Conservation (phyloP, 1,140 invertebrate genomes). For the Venustaconcha ellipsiformis region DNA sequence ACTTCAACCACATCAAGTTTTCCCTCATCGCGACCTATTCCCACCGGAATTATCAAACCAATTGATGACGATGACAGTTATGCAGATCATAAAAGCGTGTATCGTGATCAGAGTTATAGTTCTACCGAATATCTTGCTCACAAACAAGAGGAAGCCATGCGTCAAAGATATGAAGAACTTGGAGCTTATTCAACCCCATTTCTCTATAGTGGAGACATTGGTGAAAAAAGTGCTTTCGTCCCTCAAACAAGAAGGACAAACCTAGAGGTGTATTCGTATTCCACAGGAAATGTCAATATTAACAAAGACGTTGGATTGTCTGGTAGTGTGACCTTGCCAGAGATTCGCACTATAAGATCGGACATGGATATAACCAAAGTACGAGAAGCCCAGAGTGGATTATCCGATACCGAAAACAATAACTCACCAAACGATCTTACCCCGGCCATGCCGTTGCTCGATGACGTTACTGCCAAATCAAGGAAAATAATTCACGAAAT, state of each 20-base stretch:
- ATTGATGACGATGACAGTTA: constrained; percentile 53
- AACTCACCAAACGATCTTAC: constrained; percentile 63
- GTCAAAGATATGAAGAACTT: constrained; percentile 43
- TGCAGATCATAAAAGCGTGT: constrained; percentile 28
- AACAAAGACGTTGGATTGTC: constrained; percentile 47
- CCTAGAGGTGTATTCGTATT: constrained; percentile 30
- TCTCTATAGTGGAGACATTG: constrained; percentile 36
- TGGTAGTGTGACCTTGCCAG: constrained; percentile 59
- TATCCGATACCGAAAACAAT: constrained; percentile 30
- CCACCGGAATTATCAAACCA: constrained; percentile 66
- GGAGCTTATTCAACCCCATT: constrained; percentile 44
- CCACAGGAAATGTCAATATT: constrained; percentile 30
- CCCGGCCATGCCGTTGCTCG: constrained; percentile 76
- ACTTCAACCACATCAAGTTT: constrained; percentile 14
- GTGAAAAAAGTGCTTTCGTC: constrained; percentile 38
- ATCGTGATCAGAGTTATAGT: constrained; percentile 55
- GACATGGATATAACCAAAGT: constrained; percentile 35
- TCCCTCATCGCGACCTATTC: constrained; percentile 62
- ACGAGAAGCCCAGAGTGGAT: constrained; percentile 1
- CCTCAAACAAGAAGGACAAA: constrained; percentile 17
- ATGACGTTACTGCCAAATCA: constrained; percentile 75
- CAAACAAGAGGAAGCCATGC: constrained; percentile 53
- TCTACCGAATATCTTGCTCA: constrained; percentile 66
- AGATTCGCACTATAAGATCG: constrained; percentile 46
- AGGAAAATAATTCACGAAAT: constrained; percentile 75